Conservation (phyloP, 1,140 invertebrate species). For the Macrobrachium nipponense region DNA sequence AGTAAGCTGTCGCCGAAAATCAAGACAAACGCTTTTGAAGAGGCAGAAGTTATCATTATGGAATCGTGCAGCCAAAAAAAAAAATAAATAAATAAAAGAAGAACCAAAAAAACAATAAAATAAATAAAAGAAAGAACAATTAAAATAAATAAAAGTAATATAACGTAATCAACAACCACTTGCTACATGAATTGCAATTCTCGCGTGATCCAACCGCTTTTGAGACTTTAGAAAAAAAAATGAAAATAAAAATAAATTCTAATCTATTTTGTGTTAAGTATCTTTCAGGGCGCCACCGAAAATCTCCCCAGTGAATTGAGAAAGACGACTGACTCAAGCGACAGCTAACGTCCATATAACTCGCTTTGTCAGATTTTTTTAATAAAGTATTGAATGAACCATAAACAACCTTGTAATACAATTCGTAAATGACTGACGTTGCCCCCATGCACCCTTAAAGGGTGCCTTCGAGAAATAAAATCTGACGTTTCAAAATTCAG, state of each 20-base stretch:
- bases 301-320: not conserved
- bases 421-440: too few species aligned
- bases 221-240: too few species aligned
- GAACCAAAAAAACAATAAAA: not conserved
- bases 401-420: too few species aligned
- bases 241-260: not conserved
- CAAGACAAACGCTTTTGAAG: too few species aligned
- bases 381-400: too few species aligned
- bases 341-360: not conserved
- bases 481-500: too few species aligned
- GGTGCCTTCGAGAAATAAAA: too few species aligned
- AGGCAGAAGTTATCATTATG: not conserved
- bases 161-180: too few species aligned
- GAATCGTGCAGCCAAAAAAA: not conserved
- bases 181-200: not conserved
- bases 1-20: too few species aligned
- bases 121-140: not conserved
- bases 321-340: not conserved
- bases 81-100: not conserved
- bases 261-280: constrained; percentile 15
- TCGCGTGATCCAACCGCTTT: constrained; percentile 17
- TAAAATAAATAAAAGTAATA: too few species aligned
- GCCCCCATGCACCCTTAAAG: too few species aligned
- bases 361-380: not conserved
- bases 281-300: constrained; percentile 23